Base-by-base conservation (phyloP, 2,113 vertebrate species). In the Bucco capensis region DNA sequence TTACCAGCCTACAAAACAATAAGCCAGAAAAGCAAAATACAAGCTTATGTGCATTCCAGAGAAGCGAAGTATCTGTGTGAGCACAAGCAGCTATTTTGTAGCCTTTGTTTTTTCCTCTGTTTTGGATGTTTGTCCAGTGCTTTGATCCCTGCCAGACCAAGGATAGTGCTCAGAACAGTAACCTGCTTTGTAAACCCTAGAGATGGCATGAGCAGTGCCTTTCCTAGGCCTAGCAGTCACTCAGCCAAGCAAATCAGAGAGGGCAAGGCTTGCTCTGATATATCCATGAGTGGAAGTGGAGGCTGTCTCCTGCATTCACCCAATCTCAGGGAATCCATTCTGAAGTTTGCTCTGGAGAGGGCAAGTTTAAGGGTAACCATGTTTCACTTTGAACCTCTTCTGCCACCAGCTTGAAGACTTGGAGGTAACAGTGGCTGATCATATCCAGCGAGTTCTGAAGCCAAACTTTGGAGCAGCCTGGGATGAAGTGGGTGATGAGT, bases 381-480 rank as follows among this genome's bases (percentile, higher is more conserved):
- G 9, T 90, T 83, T 93, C 67, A 92, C 25, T 47, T 50, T 31
- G 40, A 80, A 60, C 84, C 19, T 54, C 40, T 89, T 92, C 83
- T 81, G 11, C 83, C 51, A 46, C 49, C 86, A 98, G 98, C 96
- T 98, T 53, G 98, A 98, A 95, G 98, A 98, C 69, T 90, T 98
- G 37, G 98, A 98, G 91, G 97, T 98, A 60, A 98, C 98, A 2
- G 94, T 98, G 53, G 97, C 97, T 28, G 98, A 98, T 89, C 98
- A 98, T 92, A 98, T 98, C 84, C 98, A 98, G 51, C 97, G 98
- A 70, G 98, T 98, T 91, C 96, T 98, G 95, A 98, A 98, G 79
- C 90, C 98, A 61, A 98, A 98, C 95, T 98, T 98, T 5, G 97
- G 97, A 89, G 98, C 98, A 56, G 98, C 98, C 50, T 98, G 98